Evolutionary conservation across 2,797 vertebrate species (phyloP).

Genomic region (Tachyglossus aculeatus): DNA sequence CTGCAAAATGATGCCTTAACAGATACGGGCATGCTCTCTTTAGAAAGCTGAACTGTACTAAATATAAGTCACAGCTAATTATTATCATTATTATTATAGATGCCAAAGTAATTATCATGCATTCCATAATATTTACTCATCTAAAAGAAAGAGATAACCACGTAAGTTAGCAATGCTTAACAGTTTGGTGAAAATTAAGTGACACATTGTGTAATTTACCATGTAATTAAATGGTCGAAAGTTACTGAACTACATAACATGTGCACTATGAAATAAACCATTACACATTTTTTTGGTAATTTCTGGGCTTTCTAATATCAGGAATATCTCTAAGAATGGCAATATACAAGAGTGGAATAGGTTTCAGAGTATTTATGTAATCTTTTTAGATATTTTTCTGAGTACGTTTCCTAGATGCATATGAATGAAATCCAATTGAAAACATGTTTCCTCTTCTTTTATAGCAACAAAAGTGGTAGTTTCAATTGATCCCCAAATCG

Average conservation of each 20-base stretch:
- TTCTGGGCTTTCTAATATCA: slow-evolving; percentile 3
- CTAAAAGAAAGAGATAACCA: not conserved
- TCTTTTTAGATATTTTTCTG: not conserved
- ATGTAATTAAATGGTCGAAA: not conserved
- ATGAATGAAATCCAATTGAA: not conserved
- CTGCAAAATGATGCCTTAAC: no score
- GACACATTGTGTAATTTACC: not conserved
- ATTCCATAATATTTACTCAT: not conserved
- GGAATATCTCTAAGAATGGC: not conserved
- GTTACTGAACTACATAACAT: not conserved
- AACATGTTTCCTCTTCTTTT: not conserved
- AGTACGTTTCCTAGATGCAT: not conserved
- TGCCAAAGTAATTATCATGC: not conserved
- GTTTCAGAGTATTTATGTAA: not conserved
- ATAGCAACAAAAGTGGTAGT: not conserved
- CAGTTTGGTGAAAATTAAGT: not conserved
- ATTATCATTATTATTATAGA: not conserved
- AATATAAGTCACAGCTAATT: not conserved
- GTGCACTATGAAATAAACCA: not conserved
- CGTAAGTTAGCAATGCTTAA: not conserved
- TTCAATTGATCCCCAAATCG: not conserved
- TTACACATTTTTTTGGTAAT: not conserved
- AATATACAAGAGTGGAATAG: not conserved
- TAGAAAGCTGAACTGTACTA: not conserved
- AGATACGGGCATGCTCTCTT: no score